Percentiles rank a stretch among this genome's conserved stretches.
Conservation (phyloP, 2,888 invertebrate species). For the Ochropleura leucogaster region DNA sequence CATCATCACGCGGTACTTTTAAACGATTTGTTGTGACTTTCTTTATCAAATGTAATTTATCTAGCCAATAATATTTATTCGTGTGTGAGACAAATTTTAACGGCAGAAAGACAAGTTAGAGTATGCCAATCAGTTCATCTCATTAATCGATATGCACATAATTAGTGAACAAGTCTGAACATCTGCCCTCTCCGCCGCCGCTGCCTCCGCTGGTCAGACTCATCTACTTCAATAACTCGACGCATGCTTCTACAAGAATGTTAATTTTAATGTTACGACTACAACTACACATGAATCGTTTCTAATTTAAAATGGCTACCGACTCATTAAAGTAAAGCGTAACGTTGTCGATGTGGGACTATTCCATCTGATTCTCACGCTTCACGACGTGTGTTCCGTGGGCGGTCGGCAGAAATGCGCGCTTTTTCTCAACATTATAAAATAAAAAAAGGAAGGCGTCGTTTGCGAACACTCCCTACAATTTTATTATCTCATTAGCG, state of each 20-base stretch:
- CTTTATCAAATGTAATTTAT: not conserved
- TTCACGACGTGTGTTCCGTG: conserved; percentile 49
- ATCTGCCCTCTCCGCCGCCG: not conserved
- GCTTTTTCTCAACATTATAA: conserved; percentile 68
- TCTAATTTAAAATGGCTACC: conserved; percentile 61
- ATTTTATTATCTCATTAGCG: conserved; percentile 87
- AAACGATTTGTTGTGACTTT: not conserved
- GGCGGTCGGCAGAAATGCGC: conserved; percentile 64
- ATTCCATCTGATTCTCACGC: conserved; percentile 58
- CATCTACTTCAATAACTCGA: conserved; percentile 28
- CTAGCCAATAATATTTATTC: not conserved
- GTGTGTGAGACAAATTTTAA: conserved; percentile 1
- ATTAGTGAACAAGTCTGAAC: not conserved
- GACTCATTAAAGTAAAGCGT: conserved; percentile 59
- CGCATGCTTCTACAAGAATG: conserved; percentile 40
- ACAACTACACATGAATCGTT: conserved; percentile 61
- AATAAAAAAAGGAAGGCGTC: conserved; percentile 60
- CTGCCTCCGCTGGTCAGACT: not conserved
- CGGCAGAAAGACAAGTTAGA: not conserved
- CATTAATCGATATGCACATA: conserved; percentile 13
- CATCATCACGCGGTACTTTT: no score
- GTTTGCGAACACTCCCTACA: conserved; percentile 77
- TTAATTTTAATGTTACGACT: conserved; percentile 55
- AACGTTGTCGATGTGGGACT: conserved; percentile 39
- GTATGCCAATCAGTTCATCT: conserved; percentile 5